These are phyloP conservation scores for Amiota mariae DNA, from an alignment of 2,888 invertebrate species.

Conservation along the genomic window DNA sequence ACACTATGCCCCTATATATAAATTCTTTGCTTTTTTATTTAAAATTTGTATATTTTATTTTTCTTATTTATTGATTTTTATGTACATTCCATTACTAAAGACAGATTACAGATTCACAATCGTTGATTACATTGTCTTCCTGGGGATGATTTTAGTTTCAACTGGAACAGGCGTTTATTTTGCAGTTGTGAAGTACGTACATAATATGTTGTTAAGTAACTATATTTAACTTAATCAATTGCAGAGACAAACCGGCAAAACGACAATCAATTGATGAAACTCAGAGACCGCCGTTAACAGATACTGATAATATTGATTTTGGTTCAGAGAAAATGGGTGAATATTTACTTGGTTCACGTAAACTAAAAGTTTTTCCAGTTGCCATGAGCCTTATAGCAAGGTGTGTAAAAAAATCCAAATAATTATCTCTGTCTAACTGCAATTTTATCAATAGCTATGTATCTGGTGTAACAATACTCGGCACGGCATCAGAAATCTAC, in stretches of 20 bases:
- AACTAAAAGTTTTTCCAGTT: constrained; percentile 86
- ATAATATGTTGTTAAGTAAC: neutral
- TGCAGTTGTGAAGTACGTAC: constrained; percentile 69
- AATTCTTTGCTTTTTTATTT: too few relatives aligned
- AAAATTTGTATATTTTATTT: too few relatives aligned
- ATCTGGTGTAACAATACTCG: constrained; percentile 90
- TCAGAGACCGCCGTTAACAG: constrained; percentile 1
- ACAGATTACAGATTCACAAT: constrained; percentile 60
- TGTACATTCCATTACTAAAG: too few relatives aligned
- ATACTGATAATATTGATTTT: constrained; percentile 58
- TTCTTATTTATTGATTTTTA: too few relatives aligned
- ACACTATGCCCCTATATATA: too few relatives aligned
- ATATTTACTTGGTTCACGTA: constrained; percentile 84
- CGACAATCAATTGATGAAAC: constrained; percentile 38
- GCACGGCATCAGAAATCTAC: constrained; percentile 90
- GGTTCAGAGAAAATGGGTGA: constrained; percentile 78
- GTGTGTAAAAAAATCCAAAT: constrained; percentile 71
- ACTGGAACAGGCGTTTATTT: constrained; percentile 85
- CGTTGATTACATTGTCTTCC: constrained; percentile 83
- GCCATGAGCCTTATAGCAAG: constrained; percentile 90
- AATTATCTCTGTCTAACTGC: neutral
- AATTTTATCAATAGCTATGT: constrained; percentile 79
- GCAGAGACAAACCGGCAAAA: constrained; percentile 44
- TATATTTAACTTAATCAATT: constrained; percentile 12
- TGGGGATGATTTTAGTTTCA: constrained; percentile 80